phyloP scores from a whole-genome alignment of 2,888 invertebrate species.

The Dryomyza anilis region DNA sequence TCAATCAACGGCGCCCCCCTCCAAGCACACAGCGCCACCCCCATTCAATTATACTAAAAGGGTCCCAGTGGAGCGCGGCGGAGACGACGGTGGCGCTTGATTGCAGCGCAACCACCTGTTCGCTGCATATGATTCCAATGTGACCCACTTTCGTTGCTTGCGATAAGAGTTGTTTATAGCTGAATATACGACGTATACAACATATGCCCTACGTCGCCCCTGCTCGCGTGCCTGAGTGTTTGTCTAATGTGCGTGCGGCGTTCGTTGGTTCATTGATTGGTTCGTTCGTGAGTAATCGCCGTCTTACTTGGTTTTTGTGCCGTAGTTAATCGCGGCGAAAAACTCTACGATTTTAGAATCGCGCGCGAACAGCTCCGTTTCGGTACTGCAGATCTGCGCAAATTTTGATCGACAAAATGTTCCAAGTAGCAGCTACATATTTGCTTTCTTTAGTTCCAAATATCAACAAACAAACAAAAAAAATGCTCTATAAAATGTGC shows the following conservation, averaged over 20 bases:
- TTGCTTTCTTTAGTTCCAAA: not conserved
- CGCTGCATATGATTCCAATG: not conserved
- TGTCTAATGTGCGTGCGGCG: not conserved
- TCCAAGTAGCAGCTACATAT: no score
- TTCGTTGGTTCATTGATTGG: not conserved
- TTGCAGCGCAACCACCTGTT: conserved; percentile 1
- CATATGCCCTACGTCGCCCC: no score
- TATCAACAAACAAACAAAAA: no score
- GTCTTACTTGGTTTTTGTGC: no score
- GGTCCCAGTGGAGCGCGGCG: not conserved
- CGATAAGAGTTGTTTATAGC: no score
- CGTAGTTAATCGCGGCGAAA: no score
- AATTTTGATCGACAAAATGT: not conserved
- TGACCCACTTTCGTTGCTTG: not conserved
- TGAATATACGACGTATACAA: no score
- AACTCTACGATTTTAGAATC: not conserved
- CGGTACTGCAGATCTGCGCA: not conserved
- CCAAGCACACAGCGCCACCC: not conserved
- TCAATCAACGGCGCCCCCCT: not conserved
- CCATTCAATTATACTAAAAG: not conserved
- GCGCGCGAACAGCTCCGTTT: not conserved
- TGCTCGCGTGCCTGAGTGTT: not conserved
- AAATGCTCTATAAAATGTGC: no score
- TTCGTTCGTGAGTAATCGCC: not conserved
- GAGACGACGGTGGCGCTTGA: not conserved